Percentiles rank a stretch among this genome's conserved stretches.
phyloP scores from a whole-genome alignment of 2,113 vertebrate species.

The Plotosus lineatus region DNA sequence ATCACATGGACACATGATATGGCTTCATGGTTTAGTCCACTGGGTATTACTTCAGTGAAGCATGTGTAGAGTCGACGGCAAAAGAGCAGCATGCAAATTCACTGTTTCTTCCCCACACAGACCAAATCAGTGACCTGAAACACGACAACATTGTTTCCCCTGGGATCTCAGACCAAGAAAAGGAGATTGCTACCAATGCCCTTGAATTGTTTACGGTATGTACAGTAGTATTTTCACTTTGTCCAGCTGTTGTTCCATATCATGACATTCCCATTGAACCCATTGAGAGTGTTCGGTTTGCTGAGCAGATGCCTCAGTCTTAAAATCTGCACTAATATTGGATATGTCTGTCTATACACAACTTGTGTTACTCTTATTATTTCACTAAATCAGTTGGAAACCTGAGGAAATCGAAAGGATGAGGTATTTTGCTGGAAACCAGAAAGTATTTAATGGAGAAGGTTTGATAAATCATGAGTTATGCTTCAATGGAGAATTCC shows the following conservation, averaged over 20 bases:
- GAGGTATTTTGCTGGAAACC: too few species aligned
- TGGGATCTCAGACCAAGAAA: conserved; percentile 88
- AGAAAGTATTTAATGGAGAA: too few species aligned
- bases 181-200: conserved; percentile 83
- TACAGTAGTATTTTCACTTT: neutral
- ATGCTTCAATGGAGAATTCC: too few species aligned
- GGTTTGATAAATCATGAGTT: too few species aligned
- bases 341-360: too few species aligned
- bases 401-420: too few species aligned
- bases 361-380: too few species aligned
- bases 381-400: too few species aligned
- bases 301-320: too few species aligned
- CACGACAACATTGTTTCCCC: conserved; percentile 79
- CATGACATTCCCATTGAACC: neutral
- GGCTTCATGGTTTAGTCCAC: neutral
- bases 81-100: neutral
- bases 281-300: too few species aligned
- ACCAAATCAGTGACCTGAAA: conserved; percentile 81
- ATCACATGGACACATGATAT: neutral
- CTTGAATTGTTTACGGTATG: conserved; percentile 87
- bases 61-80: neutral
- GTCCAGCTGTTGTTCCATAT: neutral
- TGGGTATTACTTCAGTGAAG: neutral
- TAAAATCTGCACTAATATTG: too few species aligned
- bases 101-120: conserved; percentile 66